Percentiles rank a stretch among this genome's conserved stretches.
Conservation (phyloP, 2,888 invertebrate genomes). For the Brassicogethes aeneus region DNA sequence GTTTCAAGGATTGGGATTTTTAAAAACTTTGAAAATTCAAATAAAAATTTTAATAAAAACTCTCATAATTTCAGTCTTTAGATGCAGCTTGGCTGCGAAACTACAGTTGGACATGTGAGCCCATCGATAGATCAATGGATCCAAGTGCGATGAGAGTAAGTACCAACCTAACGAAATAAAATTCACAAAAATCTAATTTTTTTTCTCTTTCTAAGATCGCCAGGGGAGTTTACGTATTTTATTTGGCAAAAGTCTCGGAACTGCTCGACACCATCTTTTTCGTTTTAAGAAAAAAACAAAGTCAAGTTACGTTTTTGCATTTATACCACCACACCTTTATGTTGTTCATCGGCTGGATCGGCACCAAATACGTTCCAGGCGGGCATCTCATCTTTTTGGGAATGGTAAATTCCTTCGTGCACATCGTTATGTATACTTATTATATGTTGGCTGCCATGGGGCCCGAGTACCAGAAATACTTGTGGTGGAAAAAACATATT, state of each 20-base stretch:
- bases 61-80: slow-evolving; percentile 55
- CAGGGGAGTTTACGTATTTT: background rate
- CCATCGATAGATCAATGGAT: slow-evolving; percentile 71
- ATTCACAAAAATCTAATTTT: too few relatives aligned
- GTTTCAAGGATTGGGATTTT: too few relatives aligned
- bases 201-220: too few relatives aligned
- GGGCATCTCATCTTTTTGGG: slow-evolving; percentile 58
- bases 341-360: slow-evolving; percentile 56
- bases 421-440: slow-evolving; percentile 70
- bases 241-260: background rate
- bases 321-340: slow-evolving; percentile 78
- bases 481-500: slow-evolving; percentile 79
- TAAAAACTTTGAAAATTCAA: too few relatives aligned
- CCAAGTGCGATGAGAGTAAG: slow-evolving; percentile 66
- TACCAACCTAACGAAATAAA: background rate
- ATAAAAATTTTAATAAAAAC: too few relatives aligned
- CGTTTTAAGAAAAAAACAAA: slow-evolving; percentile 70
- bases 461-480: slow-evolving; percentile 55
- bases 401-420: slow-evolving; percentile 62
- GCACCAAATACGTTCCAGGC: slow-evolving; percentile 52
- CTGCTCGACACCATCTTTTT: slow-evolving; percentile 50
- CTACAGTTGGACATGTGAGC: slow-evolving; percentile 86
- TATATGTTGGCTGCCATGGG: slow-evolving; percentile 65
- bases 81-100: slow-evolving; percentile 69
- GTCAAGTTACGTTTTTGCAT: slow-evolving; percentile 72